Conservation (phyloP, 2,888 invertebrate species). For the Salpingus planirostris region DNA sequence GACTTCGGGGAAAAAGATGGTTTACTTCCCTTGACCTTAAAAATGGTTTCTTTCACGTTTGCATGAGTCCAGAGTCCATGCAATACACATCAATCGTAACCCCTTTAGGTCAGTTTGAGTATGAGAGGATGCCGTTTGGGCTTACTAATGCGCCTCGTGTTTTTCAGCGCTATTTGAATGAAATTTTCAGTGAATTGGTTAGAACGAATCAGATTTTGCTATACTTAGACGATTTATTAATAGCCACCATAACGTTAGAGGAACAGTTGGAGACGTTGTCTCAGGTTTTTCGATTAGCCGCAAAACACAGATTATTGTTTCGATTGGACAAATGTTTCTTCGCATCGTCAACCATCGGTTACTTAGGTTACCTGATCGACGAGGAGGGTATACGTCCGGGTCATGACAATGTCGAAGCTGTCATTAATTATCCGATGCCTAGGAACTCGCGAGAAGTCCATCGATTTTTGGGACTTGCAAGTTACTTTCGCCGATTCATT, state of each 20-base stretch:
- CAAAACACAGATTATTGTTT: not conserved
- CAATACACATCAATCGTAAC: conserved; percentile 19
- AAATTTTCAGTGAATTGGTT: conserved; percentile 1
- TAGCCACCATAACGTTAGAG: conserved; percentile 1
- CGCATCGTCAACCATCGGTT: not conserved
- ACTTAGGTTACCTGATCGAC: not conserved
- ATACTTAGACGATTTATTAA: conserved; percentile 9
- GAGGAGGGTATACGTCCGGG: not conserved
- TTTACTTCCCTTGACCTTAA: not conserved
- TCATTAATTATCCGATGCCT: not conserved
- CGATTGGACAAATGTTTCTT: not conserved
- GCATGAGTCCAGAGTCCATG: conserved; percentile 14
- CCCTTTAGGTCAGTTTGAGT: conserved; percentile 20
- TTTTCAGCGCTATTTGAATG: conserved; percentile 11
- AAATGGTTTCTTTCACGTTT: conserved; percentile 19
- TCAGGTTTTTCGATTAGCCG: not conserved
- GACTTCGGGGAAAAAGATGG: not conserved
- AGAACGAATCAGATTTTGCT: conserved; percentile 1
- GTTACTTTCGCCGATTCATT: not conserved
- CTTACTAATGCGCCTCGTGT: conserved; percentile 18
- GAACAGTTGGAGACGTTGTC: not conserved
- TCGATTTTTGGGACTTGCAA: not conserved
- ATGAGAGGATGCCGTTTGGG: conserved; percentile 19
- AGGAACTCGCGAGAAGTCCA: not conserved
- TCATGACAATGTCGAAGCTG: not conserved